Evolutionary conservation across 30 jellyfish, hydroid and myxozoan genomes (phyloP), one percentile per base, ranked within the genome.

Genomic region (Hydractinia echinata): DNA sequence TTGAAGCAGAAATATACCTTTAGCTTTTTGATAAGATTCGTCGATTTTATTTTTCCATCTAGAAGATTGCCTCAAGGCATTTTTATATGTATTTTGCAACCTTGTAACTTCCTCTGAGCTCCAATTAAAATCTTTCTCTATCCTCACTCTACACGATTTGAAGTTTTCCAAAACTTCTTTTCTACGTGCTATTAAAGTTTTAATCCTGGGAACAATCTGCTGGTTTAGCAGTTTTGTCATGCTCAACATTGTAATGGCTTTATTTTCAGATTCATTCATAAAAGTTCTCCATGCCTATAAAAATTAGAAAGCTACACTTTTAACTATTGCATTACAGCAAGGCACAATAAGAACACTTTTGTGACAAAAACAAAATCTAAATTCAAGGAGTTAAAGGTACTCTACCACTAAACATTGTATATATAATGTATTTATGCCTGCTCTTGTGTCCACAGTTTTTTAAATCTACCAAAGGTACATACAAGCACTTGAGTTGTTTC

Each of bases 201-300:
- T 90, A 19, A 92, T 76, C 52, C 76, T 82, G n/a, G 89, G 67
- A 21, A 79, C 15, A 20, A 73, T 77, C 9, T 62, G 62, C 19
- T 82, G 7, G 20, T 68, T 87, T n/a, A 92, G 58, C 53, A 58
- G 84, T 76, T 87, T 92, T 67, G 86, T 84, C 89, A 73, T 82
- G 49, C 78, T 90, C 30, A 87, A 54, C 76, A 92, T 87, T 13
- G 84, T 77, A 5, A 92, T 92, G n/a, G 96, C 95, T 83, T 92
- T 86, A 81, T 92, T 92, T 66, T 92, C 98, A n/a, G 91, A 74
- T 72, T 92, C 98, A 44, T 92, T 92, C 10, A 87, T 77, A 77
- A 58, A 92, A 5, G 94, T 80, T 52, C 94, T 88, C 98, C 98
- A 92, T 4, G 98, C 98, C 98, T 92, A 81, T 30, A 86, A 73